Evolutionary conservation across 2,113 vertebrate genomes (phyloP), one percentile per base, ranked within the genome.

Genomic region (Origma solitaria): DNA sequence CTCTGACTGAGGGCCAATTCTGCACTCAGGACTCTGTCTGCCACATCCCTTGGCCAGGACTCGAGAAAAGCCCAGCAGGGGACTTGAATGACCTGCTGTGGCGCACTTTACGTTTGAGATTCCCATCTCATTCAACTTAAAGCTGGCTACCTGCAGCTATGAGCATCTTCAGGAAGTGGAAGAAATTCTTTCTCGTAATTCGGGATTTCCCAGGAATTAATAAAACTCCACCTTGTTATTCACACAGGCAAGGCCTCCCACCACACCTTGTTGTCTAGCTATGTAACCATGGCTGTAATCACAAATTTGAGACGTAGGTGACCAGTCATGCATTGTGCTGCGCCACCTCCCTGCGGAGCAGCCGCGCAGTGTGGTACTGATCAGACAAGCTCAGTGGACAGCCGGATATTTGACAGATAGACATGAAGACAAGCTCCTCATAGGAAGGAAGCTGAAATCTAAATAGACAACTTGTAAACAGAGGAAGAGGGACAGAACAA

Each of bases 381-480:
- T 93, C 71, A 13, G 11, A 47, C 0, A 2, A 53, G 64, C 78
- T 69, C 78, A 51, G 38, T 20, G 40, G 51, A 86, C 21, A 6
- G 62, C 7, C 1, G 4, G 68, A 17, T 77, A 73, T 51, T 42
- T 87, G 76, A 96, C 79, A 91, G 75, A 80, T 5, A 82, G 40
- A 77, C 71, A 81, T 5, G n/a, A 89, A 78, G 61, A 75, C 91
- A 75, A 77, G 76, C n/a, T 82, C 83, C 69, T 71, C 65, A 50
- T 13, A 73, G 93, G 71, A 96, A 96, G 90, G 92, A 96, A 94
- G 45, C 23, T 22, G 72, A 49, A 83, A 69, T 61, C 58, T 80
- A 94, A 94, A 95, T 3, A 95, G 44, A 33, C 66, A 80, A 66
- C 87, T 84, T 76, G 64, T 82, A 96, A 96, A 90, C 60, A 87